Percentiles rank a stretch among this genome's conserved stretches.
phyloP scores from a whole-genome alignment of 2,888 invertebrate species.

The Rugalucina vietnamica region DNA sequence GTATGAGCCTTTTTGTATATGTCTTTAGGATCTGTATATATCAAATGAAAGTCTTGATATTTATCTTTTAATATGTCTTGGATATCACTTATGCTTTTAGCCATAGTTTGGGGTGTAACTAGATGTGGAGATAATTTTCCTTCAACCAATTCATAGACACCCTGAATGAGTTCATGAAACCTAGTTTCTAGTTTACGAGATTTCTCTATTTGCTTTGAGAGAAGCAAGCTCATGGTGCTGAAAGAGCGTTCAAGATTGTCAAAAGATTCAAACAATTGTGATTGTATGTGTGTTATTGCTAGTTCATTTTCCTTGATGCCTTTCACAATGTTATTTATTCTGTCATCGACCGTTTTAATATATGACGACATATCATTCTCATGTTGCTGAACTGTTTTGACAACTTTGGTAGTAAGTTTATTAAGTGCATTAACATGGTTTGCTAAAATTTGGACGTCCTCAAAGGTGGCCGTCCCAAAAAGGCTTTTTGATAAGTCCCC shows the following conservation, averaged over 20 bases:
- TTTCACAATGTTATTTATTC: slow-evolving; percentile 21
- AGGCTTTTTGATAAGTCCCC: slow-evolving; percentile 18
- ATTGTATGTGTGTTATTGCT: slow-evolving; percentile 21
- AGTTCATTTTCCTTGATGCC: slow-evolving; percentile 33
- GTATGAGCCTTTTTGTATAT: slow-evolving; percentile 14
- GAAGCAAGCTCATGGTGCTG: slow-evolving; percentile 10
- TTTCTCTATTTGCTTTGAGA: slow-evolving; percentile 22
- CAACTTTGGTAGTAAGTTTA: background rate
- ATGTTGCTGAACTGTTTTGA: slow-evolving; percentile 14
- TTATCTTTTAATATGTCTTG: slow-evolving; percentile 28
- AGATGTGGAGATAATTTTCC: slow-evolving; percentile 39
- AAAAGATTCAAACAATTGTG: slow-evolving; percentile 1
- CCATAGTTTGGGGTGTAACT: slow-evolving; percentile 11
- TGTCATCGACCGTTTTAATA: slow-evolving; percentile 16
- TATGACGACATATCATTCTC: slow-evolving; percentile 23
- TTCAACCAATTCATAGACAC: slow-evolving; percentile 42
- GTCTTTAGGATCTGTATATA: background rate
- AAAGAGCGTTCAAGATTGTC: slow-evolving; percentile 9
- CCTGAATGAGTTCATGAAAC: slow-evolving; percentile 36
- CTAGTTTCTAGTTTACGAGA: background rate
- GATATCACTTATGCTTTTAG: slow-evolving; percentile 6
- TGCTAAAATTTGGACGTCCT: slow-evolving; percentile 36
- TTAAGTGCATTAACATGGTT: slow-evolving; percentile 36
- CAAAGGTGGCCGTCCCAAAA: slow-evolving; percentile 32
- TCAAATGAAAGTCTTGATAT: slow-evolving; percentile 34